Percentiles rank a stretch among this genome's conserved stretches.
phyloP scores from a whole-genome alignment of 64 coral and sea anemone genomes.

The Montipora capricornis region DNA sequence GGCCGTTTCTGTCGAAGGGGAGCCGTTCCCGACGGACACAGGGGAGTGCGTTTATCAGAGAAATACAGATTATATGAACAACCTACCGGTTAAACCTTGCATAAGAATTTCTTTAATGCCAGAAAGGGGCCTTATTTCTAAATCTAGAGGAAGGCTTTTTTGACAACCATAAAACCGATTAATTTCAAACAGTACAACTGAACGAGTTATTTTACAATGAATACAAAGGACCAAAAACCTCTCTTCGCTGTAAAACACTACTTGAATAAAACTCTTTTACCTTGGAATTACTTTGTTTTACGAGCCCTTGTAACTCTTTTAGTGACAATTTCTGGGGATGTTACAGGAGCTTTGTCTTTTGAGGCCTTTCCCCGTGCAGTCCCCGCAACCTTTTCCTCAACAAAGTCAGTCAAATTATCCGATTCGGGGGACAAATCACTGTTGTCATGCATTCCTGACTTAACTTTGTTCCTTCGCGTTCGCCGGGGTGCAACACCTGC shows the following conservation, averaged over 20 bases:
- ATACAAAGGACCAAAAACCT: neutral
- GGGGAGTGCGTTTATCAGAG: no score
- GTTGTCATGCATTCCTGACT: neutral
- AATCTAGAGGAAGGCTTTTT: neutral
- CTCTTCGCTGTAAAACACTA: neutral
- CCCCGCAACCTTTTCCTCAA: neutral
- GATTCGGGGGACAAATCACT: neutral
- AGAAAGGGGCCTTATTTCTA: neutral
- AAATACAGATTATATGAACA: no score
- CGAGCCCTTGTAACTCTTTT: constrained; percentile 53
- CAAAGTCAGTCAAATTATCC: neutral
- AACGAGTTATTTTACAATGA: neutral
- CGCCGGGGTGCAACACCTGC: neutral
- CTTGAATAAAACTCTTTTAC: neutral
- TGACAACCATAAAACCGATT: neutral
- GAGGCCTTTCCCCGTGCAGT: neutral
- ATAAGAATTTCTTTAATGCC: no score
- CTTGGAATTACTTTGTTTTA: constrained; percentile 4
- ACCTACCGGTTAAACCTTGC: no score
- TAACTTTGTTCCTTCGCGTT: neutral
- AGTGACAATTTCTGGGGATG: neutral
- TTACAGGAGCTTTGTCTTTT: neutral
- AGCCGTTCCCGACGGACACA: no score
- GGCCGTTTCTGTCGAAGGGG: no score
- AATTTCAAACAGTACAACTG: neutral